A percentile compares a stretch with the other conserved stretches of the same genome.
Conservation (phyloP, 2,888 invertebrate genomes). For the Cerastis rubricosa region DNA sequence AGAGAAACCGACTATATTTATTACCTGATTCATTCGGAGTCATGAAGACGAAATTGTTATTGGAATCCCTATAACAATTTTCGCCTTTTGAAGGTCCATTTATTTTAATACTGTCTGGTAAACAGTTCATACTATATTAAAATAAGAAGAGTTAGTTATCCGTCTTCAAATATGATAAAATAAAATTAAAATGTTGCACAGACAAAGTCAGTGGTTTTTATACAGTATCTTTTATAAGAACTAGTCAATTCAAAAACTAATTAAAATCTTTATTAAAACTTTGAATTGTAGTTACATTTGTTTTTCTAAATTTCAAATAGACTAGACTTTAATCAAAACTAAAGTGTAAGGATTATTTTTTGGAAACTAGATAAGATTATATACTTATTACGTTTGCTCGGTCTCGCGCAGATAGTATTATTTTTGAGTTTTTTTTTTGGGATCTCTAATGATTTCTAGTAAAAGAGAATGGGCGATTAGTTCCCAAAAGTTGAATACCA, state of each 20-base stretch:
- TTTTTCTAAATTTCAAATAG: neutral
- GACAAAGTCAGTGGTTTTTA: neutral
- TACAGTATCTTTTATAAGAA: neutral
- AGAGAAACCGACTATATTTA: constrained; percentile 25
- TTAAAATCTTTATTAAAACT: neutral
- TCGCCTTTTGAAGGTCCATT: constrained; percentile 30
- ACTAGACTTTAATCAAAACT: neutral
- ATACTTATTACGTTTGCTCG: too few species aligned
- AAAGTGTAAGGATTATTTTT: neutral
- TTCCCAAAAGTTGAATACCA: neutral
- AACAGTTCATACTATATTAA: neutral
- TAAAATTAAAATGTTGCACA: neutral
- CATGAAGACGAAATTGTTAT: neutral
- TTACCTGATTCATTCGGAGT: constrained; percentile 12
- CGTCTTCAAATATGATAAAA: neutral
- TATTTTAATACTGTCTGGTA: constrained; percentile 17
- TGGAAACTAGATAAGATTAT: neutral
- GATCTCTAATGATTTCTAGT: neutral
- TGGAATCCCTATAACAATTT: too few species aligned
- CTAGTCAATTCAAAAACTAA: neutral
- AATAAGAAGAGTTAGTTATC: too few species aligned
- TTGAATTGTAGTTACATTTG: neutral
- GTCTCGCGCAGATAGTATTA: too few species aligned
- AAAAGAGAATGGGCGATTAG: neutral
- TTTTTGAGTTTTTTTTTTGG: neutral